Conservation (phyloP, 2,797 vertebrate species). For the Moxostoma hubbsi region DNA sequence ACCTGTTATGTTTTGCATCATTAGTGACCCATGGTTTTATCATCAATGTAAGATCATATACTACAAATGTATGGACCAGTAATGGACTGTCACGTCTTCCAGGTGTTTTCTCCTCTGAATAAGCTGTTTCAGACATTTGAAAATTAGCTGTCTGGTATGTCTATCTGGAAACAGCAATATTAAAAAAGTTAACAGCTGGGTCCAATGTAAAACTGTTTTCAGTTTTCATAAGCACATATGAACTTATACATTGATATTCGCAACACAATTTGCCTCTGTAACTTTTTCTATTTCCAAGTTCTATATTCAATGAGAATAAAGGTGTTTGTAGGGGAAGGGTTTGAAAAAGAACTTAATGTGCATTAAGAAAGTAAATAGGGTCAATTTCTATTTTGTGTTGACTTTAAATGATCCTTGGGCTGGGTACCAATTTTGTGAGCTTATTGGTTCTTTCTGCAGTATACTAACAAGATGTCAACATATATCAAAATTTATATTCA, state of each 20-base stretch:
- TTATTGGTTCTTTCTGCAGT: no score
- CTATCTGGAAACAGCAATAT: constrained; percentile 28
- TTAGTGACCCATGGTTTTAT: constrained; percentile 9
- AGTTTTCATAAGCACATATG: background rate
- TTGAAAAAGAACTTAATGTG: no score
- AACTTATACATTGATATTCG: background rate
- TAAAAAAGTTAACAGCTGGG: constrained; percentile 8
- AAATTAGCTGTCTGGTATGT: constrained; percentile 10
- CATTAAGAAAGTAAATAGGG: no score
- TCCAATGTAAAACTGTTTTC: constrained; percentile 9
- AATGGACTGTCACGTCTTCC: background rate
- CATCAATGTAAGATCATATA: constrained; percentile 15
- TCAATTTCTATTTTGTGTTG: no score
- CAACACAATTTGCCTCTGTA: no score
- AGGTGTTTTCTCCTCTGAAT: constrained; percentile 41
- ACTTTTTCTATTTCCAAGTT: no score
- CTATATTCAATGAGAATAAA: no score
- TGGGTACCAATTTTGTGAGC: no score
- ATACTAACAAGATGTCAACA: background rate
- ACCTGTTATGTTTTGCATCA: constrained; percentile 29
- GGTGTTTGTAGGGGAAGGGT: no score
- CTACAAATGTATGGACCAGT: background rate
- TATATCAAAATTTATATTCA: no score
- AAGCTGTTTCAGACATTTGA: constrained; percentile 13
- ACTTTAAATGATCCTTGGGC: no score